Evolutionary conservation across 2,113 vertebrate species (phyloP).

Genomic region (Petroica traversi): DNA sequence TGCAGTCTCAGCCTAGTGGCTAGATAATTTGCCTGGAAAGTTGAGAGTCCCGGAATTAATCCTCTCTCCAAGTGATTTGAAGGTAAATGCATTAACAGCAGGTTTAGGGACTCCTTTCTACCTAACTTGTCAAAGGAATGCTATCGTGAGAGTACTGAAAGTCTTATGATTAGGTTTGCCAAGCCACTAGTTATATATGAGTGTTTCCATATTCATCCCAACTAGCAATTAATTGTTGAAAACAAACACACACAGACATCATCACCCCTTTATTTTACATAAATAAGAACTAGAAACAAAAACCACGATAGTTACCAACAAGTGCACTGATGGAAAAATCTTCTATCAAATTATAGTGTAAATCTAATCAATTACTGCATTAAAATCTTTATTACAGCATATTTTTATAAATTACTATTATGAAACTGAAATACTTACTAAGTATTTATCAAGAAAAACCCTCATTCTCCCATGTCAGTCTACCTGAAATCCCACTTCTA

Average conservation of each 20-base stretch:
- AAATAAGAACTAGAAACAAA: background rate
- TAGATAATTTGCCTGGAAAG: background rate
- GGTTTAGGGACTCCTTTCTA: background rate
- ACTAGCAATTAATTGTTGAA: background rate
- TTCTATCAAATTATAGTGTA: background rate
- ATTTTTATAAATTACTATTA: background rate
- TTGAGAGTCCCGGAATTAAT: background rate
- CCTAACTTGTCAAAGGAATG: background rate
- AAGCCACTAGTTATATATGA: background rate
- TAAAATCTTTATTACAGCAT: background rate
- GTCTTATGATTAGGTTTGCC: background rate
- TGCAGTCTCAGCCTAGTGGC: background rate
- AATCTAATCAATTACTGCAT: background rate
- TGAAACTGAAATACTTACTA: background rate
- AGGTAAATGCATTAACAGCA: background rate
- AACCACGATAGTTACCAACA: background rate
- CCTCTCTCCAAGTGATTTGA: background rate
- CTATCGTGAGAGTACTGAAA: background rate
- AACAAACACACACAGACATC: background rate
- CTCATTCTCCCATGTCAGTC: background rate
- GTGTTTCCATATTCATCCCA: background rate
- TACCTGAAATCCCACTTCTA: background rate
- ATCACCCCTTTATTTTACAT: background rate
- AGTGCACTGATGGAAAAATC: background rate
- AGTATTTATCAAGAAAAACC: background rate